Conservation (phyloP, 2,113 vertebrate genomes). For the Phylloscopus trochilus region DNA sequence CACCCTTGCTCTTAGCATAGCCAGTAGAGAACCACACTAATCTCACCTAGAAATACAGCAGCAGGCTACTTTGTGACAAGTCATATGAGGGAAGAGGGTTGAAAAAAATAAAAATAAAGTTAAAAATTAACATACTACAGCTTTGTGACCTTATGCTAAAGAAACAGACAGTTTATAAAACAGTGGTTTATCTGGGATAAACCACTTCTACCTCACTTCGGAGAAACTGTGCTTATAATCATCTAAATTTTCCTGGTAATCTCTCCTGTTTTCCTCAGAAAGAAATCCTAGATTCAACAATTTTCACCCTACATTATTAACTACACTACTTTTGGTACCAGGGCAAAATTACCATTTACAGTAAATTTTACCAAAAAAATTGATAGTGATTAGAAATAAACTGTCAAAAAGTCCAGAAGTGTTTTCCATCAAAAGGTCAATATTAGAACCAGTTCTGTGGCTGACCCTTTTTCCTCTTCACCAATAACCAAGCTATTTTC, state of each 20-base stretch:
- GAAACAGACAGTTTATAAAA: too few species aligned
- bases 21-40: not conserved
- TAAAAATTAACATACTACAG: not conserved
- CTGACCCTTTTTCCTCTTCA: not conserved
- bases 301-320: not conserved
- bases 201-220: not conserved
- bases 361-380: not conserved
- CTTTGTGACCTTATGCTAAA: not conserved
- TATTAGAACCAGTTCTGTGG: not conserved
- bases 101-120: not conserved
- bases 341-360: not conserved
- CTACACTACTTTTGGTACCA: not conserved
- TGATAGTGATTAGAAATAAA: not conserved
- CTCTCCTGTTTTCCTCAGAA: not conserved
- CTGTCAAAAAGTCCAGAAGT: not conserved
- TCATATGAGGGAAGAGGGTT: not conserved
- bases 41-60: not conserved
- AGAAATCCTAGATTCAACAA: not conserved
- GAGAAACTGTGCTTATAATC: not conserved
- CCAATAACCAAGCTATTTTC: not conserved
- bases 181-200: not conserved
- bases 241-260: not conserved
- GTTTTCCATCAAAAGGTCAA: not conserved
- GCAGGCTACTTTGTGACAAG: not conserved
- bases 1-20: not conserved